phyloP scores from a whole-genome alignment of 2,888 invertebrate species.

The Ischnura elegans region DNA sequence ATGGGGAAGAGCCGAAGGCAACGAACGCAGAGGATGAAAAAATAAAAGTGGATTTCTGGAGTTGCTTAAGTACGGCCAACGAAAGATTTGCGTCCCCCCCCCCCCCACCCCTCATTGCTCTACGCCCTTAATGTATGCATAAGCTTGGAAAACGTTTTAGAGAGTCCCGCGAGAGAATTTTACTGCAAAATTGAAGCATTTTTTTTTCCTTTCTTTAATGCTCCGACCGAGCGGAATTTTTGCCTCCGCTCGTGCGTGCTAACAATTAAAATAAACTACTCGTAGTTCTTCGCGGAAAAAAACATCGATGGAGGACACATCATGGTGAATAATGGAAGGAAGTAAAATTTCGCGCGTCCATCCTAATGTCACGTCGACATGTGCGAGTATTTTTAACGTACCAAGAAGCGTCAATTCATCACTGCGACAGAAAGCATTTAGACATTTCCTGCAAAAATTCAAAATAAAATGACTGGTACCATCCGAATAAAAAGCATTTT shows the following conservation, averaged over 20 bases:
- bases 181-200: background rate
- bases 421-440: too few species aligned
- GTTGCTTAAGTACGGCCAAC: background rate
- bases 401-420: too few species aligned
- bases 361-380: too few species aligned
- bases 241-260: background rate
- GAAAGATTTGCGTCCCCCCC: background rate
- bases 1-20: background rate
- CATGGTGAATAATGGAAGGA: too few species aligned
- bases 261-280: background rate
- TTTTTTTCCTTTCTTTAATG: background rate
- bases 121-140: background rate
- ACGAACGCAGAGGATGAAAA: background rate
- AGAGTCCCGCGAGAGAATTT: background rate
- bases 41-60: background rate
- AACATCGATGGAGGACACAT: too few species aligned
- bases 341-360: too few species aligned
- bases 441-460: too few species aligned
- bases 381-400: too few species aligned
- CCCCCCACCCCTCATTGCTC: background rate
- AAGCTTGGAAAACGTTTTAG: slow-evolving; percentile 1
- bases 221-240: background rate
- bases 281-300: too few species aligned
- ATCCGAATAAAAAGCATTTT: too few species aligned
- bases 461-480: too few species aligned